Evolutionary conservation across 2,888 invertebrate genomes (phyloP).

Genomic region (Mimachlamys varia): DNA sequence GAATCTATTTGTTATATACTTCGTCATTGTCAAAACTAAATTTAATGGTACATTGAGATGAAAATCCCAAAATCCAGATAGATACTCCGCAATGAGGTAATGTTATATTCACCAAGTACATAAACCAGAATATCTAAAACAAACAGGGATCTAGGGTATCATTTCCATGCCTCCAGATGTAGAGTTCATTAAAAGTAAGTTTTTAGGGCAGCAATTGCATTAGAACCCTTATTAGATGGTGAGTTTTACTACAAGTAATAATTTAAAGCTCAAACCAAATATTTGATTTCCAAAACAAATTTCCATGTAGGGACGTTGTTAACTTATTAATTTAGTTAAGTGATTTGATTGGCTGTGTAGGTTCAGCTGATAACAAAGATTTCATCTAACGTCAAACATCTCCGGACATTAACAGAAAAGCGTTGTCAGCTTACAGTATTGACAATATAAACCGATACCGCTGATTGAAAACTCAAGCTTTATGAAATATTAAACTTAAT

Average conservation of each 20-base stretch:
- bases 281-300: background rate
- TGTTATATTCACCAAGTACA: background rate
- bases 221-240: background rate
- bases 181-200: background rate
- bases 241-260: background rate
- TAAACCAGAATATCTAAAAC: background rate
- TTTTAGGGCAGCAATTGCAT: background rate
- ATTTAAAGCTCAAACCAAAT: background rate
- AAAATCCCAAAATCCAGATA: too few relatives aligned
- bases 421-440: background rate
- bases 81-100: too few relatives aligned
- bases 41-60: too few relatives aligned
- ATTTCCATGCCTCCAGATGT: background rate
- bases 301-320: background rate
- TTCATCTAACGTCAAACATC: background rate
- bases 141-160: background rate
- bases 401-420: background rate
- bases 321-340: conserved; percentile 24
- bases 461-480: too few relatives aligned
- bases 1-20: too few relatives aligned
- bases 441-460: background rate
- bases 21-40: too few relatives aligned
- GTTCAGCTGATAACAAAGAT: background rate
- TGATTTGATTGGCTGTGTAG: background rate
- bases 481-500: too few relatives aligned